Base-by-base conservation (phyloP, 2,888 invertebrate genomes). In the Athalia circularis region DNA sequence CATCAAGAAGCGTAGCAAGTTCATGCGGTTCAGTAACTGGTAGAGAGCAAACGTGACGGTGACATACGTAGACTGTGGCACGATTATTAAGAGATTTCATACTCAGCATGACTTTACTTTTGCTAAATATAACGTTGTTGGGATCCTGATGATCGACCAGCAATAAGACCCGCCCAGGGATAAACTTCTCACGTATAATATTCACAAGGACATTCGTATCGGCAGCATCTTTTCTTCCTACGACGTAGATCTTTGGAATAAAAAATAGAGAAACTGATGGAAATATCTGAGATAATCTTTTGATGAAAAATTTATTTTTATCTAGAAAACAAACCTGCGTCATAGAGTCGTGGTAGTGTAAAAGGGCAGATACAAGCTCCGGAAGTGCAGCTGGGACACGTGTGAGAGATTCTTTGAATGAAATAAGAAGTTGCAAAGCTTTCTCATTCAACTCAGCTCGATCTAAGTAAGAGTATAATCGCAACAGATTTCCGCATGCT, bases 51-150 rank as follows among this genome's bases (percentile, higher is more conserved):
- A 94, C 92, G 88, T 93, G 94, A 84, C 95, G 94, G 5, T 94
- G 92, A 87, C 96, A 96, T n/a, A 96, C 95, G 88, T 95, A 96
- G 43, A 95, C 96, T 0, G 95, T 93, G 0, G 95, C 93, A 77
- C 92, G 92, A 45, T 93, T 94, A 47, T 93, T 92, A 0, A 92
- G 89, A 4, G 92, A 91, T 70, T 92, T 91, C 85, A 93, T 92
- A 72, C 93, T 92, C 77, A 91, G 89, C 7, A 94, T 86, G 78
- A 92, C 92, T 90, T 90, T 88, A 65, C 91, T 89, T 78, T 89
- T 90, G 4, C 88, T 84, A 52, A 89, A 86, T 62, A 93, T 82
- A 78, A 91, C 85, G 52, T 88, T 88, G 52, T 87, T 88, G 8
- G 85, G 82, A n/a, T 87, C 77, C 3, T 87, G 92, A 45, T 93